Conservation (phyloP, 2,888 invertebrate genomes). For the Nephrotoma guestfalica region DNA sequence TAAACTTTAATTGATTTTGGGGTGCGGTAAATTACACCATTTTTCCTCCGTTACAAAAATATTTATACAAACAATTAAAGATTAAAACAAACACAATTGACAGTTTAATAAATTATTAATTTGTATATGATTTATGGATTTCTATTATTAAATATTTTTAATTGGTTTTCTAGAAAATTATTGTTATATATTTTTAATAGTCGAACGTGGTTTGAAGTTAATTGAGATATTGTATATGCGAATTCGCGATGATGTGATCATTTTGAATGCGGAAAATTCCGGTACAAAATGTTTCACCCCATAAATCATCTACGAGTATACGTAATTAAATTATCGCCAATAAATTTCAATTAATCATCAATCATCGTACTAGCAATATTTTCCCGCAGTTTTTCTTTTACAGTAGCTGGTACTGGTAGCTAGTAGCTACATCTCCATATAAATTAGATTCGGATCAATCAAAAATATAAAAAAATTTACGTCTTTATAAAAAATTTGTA, state of each 20-base stretch:
- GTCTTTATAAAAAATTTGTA: background rate
- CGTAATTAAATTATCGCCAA: background rate
- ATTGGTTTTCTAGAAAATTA: background rate
- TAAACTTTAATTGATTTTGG: background rate
- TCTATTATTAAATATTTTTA: background rate
- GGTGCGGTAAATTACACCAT: background rate
- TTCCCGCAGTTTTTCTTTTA: background rate
- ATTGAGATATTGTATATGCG: background rate
- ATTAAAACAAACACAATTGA: background rate
- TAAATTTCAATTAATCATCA: background rate
- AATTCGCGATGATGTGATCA: background rate
- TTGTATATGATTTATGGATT: background rate
- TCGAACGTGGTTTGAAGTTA: background rate
- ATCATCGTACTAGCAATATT: background rate
- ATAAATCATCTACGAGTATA: no score
- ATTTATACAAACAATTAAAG: background rate
- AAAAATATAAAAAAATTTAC: background rate
- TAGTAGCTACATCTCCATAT: background rate
- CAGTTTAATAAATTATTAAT: background rate
- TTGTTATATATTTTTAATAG: background rate
- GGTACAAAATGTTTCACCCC: background rate
- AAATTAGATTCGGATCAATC: background rate
- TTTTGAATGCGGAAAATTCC: background rate
- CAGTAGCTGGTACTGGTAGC: no score
- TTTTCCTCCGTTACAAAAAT: background rate